Evolutionary conservation across 2,113 vertebrate genomes (phyloP).

Genomic region (Crotalus helleri): DNA sequence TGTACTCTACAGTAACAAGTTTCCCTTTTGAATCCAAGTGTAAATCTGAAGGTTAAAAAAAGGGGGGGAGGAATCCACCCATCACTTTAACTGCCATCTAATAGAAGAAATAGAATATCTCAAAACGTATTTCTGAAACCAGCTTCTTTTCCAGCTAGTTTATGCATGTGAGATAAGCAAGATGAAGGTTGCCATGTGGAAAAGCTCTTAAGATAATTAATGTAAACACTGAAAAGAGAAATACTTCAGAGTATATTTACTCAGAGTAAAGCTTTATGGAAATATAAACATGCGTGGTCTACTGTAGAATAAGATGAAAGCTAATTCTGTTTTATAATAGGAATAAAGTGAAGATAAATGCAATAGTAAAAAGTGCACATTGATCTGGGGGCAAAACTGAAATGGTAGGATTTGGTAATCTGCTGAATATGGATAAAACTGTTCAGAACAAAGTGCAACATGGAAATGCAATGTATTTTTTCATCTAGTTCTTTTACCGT

Average conservation of each 20-base stretch:
- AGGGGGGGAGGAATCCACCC: neutral
- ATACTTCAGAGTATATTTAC: neutral
- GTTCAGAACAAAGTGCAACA: neutral
- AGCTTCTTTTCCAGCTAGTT: neutral
- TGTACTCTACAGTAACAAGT: neutral
- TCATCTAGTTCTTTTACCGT: neutral
- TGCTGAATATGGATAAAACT: neutral
- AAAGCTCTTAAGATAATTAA: neutral
- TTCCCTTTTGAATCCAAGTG: neutral
- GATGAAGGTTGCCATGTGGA: neutral
- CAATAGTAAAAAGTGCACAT: neutral
- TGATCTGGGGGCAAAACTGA: neutral
- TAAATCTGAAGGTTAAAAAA: neutral
- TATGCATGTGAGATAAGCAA: neutral
- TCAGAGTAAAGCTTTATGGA: neutral
- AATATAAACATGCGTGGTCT: neutral
- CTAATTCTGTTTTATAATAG: neutral
- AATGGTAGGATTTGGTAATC: neutral
- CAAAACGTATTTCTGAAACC: neutral
- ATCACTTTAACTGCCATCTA: neutral
- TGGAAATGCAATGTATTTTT: neutral
- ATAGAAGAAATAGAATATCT: neutral
- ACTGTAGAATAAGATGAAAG: neutral
- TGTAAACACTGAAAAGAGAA: neutral
- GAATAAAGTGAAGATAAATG: neutral